Conservation (phyloP, 2,113 vertebrate species). For the Trinectes maculatus region DNA sequence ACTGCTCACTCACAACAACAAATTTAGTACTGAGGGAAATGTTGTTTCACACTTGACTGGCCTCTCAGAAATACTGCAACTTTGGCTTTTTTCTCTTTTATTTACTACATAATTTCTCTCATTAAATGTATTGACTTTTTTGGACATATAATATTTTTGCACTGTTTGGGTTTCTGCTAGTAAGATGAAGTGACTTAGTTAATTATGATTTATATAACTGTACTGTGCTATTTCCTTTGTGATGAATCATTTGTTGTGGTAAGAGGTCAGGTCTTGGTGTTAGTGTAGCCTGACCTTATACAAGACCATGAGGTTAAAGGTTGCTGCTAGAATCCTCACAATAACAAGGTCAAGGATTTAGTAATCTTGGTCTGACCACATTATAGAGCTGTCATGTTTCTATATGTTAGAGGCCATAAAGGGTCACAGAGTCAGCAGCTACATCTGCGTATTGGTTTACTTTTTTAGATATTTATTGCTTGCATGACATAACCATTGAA, state of each 20-base stretch:
- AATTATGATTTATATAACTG: no score
- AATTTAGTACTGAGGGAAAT: conserved; percentile 43
- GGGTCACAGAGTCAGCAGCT: conserved; percentile 18
- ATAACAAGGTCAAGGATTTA: conserved; percentile 29
- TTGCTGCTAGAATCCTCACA: conserved; percentile 7
- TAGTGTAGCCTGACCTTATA: not conserved
- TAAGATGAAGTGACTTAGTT: no score
- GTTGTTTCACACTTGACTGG: conserved; percentile 28
- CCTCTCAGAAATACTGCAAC: conserved; percentile 24
- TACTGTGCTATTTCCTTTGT: not conserved
- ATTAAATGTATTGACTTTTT: no score
- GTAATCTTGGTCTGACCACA: not conserved
- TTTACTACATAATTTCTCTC: not conserved
- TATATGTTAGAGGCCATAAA: conserved; percentile 28
- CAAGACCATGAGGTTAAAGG: not conserved
- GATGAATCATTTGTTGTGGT: conserved; percentile 16
- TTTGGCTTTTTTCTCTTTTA: not conserved
- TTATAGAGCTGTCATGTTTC: conserved; percentile 20
- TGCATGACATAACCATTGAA: conserved; percentile 6
- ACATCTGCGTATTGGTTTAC: conserved; percentile 25
- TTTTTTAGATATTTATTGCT: not conserved
- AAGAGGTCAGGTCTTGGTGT: not conserved
- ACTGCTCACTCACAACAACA: conserved; percentile 16
- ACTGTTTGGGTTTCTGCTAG: no score
- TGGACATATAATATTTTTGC: no score